Evolutionary conservation across 2,113 vertebrate genomes (phyloP).

Genomic region (Urocynchramus pylzowi): DNA sequence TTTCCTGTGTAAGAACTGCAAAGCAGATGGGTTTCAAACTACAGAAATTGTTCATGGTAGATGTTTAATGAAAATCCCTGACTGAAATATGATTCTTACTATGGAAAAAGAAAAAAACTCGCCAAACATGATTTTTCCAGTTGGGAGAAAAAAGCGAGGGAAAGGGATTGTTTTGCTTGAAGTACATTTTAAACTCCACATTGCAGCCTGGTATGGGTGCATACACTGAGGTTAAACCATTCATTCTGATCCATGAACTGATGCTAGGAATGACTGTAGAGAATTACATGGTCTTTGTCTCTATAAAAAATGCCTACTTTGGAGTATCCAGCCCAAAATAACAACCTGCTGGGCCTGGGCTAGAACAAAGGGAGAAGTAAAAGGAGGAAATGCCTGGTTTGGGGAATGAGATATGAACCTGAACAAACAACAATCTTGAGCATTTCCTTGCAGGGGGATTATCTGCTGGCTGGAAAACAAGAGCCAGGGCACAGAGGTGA

Average conservation of each 20-base stretch:
- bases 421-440: background rate
- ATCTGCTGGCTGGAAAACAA: background rate
- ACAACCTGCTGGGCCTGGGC: background rate
- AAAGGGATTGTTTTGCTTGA: background rate
- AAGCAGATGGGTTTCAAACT: constrained; percentile 24
- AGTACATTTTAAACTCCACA: background rate
- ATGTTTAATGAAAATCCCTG: background rate
- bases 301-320: background rate
- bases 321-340: background rate
- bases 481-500: background rate
- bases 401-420: background rate
- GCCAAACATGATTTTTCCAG: background rate
- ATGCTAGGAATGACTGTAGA: background rate
- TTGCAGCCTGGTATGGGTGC: background rate
- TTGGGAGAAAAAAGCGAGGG: background rate
- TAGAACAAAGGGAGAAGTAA: constrained; percentile 1
- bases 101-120: background rate
- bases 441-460: background rate
- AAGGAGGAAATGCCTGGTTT: constrained; percentile 11
- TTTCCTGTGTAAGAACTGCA: background rate
- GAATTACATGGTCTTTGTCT: background rate
- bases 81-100: background rate
- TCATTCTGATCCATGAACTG: background rate
- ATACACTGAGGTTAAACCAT: background rate
- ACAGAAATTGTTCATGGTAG: background rate